Evolutionary conservation across 2,888 invertebrate species (phyloP).

Genomic region (Campoletis raptor): DNA sequence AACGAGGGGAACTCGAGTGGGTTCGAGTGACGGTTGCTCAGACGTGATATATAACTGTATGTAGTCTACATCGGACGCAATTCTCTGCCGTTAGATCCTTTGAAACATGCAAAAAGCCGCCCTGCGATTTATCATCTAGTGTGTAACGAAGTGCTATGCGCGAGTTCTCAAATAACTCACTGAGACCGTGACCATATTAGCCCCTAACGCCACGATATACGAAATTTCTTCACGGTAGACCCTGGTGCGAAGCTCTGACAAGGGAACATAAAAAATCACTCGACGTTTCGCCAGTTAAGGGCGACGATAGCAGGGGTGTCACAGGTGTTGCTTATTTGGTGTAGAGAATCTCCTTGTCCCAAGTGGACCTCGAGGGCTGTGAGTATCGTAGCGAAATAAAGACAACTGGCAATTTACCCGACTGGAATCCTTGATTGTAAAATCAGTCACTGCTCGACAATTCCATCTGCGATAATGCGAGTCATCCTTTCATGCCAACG

Average conservation of each 20-base stretch:
- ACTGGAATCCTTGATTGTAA: conserved; percentile 4
- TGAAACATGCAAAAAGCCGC: conserved; percentile 20
- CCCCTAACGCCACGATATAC: conserved; percentile 5
- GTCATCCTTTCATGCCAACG: background rate
- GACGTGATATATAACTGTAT: conserved; percentile 6
- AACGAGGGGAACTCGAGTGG: conserved; percentile 9
- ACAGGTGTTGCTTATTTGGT: conserved; percentile 11
- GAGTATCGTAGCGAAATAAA: background rate
- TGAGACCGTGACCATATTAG: background rate
- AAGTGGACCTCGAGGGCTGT: background rate
- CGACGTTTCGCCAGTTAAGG: conserved; percentile 1
- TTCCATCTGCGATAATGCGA: conserved; percentile 6
- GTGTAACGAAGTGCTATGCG: conserved; percentile 7
- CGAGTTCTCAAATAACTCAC: conserved; percentile 10
- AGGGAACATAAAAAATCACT: conserved; percentile 13
- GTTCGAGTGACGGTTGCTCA: conserved; percentile 3
- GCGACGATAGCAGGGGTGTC: background rate
- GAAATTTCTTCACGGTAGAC: conserved; percentile 5
- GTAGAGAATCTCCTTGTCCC: background rate
- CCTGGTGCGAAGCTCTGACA: conserved; percentile 10
- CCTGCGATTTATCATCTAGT: conserved; percentile 13
- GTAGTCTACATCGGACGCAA: background rate
- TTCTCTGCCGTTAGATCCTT: conserved; percentile 13
- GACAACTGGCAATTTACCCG: background rate
- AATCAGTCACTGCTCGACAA: conserved; percentile 9